phyloP scores from a whole-genome alignment of 2,113 vertebrate genomes.

The Pollachius pollachius region DNA sequence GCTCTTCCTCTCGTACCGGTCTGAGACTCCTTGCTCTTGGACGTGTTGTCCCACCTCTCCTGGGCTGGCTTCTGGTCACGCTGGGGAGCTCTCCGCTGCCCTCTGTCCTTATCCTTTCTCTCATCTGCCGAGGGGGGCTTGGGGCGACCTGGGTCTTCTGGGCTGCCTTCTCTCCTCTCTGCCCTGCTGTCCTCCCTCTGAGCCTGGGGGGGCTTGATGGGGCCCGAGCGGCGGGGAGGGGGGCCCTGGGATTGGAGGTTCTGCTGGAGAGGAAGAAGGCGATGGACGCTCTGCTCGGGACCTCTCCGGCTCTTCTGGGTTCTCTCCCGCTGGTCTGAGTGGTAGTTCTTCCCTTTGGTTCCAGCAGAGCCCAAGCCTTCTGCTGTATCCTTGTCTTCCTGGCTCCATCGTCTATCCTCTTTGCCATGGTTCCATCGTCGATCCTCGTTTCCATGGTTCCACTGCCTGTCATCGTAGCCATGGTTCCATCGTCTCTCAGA shows the following conservation, averaged over 20 bases:
- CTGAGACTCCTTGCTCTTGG: slow-evolving; percentile 94
- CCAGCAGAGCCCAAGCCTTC: slow-evolving; percentile 17
- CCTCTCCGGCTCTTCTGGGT: slow-evolving; percentile 36
- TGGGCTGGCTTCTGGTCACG: slow-evolving; percentile 72
- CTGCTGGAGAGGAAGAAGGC: slow-evolving; percentile 60
- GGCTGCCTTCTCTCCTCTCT: slow-evolving; percentile 20
- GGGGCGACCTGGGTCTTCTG: slow-evolving; percentile 65
- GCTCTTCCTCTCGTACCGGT: slow-evolving; percentile 76
- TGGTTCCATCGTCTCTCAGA: too few species aligned
- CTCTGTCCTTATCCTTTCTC: slow-evolving; percentile 49
- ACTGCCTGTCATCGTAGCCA: too few species aligned
- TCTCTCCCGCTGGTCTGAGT: slow-evolving; percentile 33
- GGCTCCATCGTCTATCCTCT: too few species aligned
- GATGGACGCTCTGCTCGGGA: slow-evolving; percentile 27
- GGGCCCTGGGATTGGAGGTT: slow-evolving; percentile 71
- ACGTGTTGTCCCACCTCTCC: slow-evolving; percentile 78
- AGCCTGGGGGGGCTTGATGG: slow-evolving; percentile 65
- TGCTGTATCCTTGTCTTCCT: not conserved
- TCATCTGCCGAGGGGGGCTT: slow-evolving; percentile 48
- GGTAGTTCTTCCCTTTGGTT: slow-evolving; percentile 6
- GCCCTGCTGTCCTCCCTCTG: slow-evolving; percentile 37
- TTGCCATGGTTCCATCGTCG: too few species aligned
- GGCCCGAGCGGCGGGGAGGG: slow-evolving; percentile 70
- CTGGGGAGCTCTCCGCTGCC: slow-evolving; percentile 68
- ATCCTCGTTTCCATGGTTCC: too few species aligned